These are phyloP conservation scores for Nothocercus julius DNA, from an alignment of 2,113 vertebrate genomes.

Conservation along the genomic window DNA sequence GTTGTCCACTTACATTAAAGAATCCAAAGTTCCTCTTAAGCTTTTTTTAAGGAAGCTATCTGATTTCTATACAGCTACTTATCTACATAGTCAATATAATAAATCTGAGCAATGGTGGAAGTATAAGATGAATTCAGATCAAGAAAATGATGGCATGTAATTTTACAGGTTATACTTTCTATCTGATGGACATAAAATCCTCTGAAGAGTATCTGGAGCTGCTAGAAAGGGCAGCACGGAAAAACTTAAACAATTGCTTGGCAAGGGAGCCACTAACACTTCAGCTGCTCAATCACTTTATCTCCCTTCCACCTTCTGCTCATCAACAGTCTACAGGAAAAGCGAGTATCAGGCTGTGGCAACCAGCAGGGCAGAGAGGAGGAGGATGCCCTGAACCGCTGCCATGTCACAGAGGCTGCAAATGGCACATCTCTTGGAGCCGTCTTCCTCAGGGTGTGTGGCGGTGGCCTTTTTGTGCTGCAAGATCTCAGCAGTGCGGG, in stretches of 20 bases:
- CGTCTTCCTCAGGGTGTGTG: not conserved
- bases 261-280: not conserved
- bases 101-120: not conserved
- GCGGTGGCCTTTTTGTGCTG: not conserved
- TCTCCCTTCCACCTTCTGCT: not conserved
- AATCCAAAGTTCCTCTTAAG: not conserved
- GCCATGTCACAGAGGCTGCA: not conserved
- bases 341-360: not conserved
- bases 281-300: not conserved
- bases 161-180: not conserved
- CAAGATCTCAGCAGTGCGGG: not conserved
- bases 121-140: not conserved
- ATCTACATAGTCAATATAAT: not conserved
- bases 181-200: not conserved
- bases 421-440: not conserved
- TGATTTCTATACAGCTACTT: not conserved
- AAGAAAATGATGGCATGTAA: not conserved
- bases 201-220: conserved; percentile 12
- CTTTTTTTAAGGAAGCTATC: not conserved
- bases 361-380: not conserved
- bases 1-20: not conserved
- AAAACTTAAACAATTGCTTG: not conserved
- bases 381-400: not conserved
- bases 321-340: not conserved
- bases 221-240: not conserved